Conservation (phyloP, 2,797 vertebrate genomes). For the Holocentrus rufus region DNA sequence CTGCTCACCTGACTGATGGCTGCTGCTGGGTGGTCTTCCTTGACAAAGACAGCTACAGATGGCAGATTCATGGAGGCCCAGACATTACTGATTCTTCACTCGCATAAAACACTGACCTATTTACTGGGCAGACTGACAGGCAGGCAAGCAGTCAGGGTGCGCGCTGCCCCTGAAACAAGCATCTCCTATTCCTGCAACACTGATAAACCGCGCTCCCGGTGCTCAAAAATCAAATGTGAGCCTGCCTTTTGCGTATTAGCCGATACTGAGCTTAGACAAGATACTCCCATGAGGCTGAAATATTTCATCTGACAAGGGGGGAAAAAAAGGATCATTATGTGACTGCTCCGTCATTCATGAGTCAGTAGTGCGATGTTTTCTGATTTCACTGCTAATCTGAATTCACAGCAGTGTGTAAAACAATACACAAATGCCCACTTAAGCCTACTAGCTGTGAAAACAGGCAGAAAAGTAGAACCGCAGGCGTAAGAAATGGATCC, state of each 20-base stretch:
- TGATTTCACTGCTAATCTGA: not conserved
- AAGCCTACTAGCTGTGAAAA: not conserved
- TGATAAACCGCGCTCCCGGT: conserved; percentile 39
- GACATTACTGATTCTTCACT: conserved; percentile 66
- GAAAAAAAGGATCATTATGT: conserved; percentile 1
- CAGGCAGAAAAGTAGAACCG: conserved; percentile 15
- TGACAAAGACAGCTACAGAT: conserved; percentile 44
- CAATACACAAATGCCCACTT: not conserved
- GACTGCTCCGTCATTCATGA: not conserved
- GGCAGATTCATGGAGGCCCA: conserved; percentile 59
- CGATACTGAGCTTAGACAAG: not conserved
- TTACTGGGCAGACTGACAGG: conserved; percentile 66
- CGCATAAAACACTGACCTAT: conserved; percentile 78
- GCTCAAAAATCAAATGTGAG: conserved; percentile 45
- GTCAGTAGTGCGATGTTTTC: not conserved
- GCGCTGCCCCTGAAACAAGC: conserved; percentile 63
- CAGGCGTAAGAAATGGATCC: conserved; percentile 20
- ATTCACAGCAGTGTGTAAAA: not conserved
- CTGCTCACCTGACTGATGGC: conserved; percentile 45
- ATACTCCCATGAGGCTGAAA: not conserved
- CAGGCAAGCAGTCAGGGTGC: conserved; percentile 56
- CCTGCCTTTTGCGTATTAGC: conserved; percentile 10
- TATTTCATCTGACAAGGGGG: not conserved
- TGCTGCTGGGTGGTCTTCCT: conserved; percentile 19
- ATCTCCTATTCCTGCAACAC: conserved; percentile 62